Conservation (phyloP, 2,888 invertebrate genomes). For the Cyclophora punctaria region DNA sequence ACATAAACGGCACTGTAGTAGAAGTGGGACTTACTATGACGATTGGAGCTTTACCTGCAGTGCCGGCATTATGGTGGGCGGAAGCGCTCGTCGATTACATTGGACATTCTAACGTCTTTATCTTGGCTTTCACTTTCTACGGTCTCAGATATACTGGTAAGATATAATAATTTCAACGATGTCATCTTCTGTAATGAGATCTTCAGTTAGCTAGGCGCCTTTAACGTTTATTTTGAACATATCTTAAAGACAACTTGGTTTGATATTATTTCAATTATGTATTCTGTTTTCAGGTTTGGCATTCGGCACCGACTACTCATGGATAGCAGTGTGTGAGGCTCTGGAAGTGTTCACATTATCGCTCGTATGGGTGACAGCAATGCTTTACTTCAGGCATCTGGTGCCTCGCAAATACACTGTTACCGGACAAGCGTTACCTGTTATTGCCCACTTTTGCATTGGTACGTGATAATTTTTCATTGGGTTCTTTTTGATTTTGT, state of each 20-base stretch:
- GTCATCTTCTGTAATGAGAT: too few relatives aligned
- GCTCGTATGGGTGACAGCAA: conserved; percentile 86
- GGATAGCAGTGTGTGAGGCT: conserved; percentile 81
- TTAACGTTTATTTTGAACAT: not conserved
- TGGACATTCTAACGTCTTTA: conserved; percentile 87
- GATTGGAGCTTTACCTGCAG: conserved; percentile 80
- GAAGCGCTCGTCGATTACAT: conserved; percentile 89
- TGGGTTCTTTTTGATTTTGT: too few relatives aligned
- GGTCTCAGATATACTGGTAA: conserved; percentile 83
- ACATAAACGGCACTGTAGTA: conserved; percentile 68
- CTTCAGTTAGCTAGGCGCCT: not conserved
- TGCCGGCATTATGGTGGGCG: conserved; percentile 83
- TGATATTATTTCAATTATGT: not conserved
- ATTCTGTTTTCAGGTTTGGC: conserved; percentile 69
- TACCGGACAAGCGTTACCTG: conserved; percentile 85
- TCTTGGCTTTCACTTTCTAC: conserved; percentile 87
- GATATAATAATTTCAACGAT: too few relatives aligned
- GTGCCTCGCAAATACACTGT: conserved; percentile 85
- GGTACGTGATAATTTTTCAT: conserved; percentile 28
- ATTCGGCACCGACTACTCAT: conserved; percentile 74
- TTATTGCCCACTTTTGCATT: conserved; percentile 85
- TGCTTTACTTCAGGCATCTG: conserved; percentile 87
- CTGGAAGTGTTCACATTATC: conserved; percentile 85
- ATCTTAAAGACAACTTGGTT: not conserved
- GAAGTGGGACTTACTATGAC: conserved; percentile 80